Percentiles rank a stretch among this genome's conserved stretches.
These are phyloP conservation scores for Embiotoca jacksoni DNA, from an alignment of 2,113 vertebrate species.

Conservation along the genomic window DNA sequence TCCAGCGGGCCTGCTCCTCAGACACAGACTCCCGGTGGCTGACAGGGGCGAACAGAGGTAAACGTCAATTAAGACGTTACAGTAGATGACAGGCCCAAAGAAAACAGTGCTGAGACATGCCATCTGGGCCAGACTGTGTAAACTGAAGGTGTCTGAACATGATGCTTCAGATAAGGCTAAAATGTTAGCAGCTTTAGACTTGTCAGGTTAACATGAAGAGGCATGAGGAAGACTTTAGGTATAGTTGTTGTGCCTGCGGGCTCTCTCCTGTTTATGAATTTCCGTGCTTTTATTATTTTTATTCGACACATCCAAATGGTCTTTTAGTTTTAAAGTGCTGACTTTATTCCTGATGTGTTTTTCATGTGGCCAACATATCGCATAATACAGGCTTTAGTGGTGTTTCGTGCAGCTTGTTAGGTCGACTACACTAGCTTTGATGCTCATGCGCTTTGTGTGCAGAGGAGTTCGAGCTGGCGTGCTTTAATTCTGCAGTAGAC, in stretches of 20 bases:
- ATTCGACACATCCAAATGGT: background rate
- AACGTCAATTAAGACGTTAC: slow-evolving; percentile 80
- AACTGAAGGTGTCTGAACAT: slow-evolving; percentile 79
- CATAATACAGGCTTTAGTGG: background rate
- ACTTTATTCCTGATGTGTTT: background rate
- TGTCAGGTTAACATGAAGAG: slow-evolving; percentile 64
- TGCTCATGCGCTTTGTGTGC: slow-evolving; percentile 44
- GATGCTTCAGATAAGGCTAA: slow-evolving; percentile 60
- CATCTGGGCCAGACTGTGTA: slow-evolving; percentile 72
- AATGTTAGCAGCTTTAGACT: slow-evolving; percentile 69
- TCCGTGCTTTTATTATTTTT: background rate
- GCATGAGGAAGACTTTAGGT: slow-evolving; percentile 52
- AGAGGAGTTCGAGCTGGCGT: background rate
- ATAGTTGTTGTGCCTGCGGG: background rate
- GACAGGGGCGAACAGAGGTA: slow-evolving; percentile 71
- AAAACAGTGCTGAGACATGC: slow-evolving; percentile 68
- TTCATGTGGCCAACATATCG: background rate
- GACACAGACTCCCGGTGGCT: slow-evolving; percentile 60
- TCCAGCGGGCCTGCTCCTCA: slow-evolving; percentile 53
- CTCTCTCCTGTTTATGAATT: background rate
- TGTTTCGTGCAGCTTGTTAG: slow-evolving; percentile 10
- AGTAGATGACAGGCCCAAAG: slow-evolving; percentile 72
- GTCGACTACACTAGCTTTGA: slow-evolving; percentile 11
- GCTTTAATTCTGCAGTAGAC: slow-evolving; percentile 13
- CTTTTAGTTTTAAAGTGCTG: background rate